Evolutionary conservation across 2,113 vertebrate genomes (phyloP), one percentile per base, ranked within the genome.

Genomic region (Oryctolagus cuniculus): DNA sequence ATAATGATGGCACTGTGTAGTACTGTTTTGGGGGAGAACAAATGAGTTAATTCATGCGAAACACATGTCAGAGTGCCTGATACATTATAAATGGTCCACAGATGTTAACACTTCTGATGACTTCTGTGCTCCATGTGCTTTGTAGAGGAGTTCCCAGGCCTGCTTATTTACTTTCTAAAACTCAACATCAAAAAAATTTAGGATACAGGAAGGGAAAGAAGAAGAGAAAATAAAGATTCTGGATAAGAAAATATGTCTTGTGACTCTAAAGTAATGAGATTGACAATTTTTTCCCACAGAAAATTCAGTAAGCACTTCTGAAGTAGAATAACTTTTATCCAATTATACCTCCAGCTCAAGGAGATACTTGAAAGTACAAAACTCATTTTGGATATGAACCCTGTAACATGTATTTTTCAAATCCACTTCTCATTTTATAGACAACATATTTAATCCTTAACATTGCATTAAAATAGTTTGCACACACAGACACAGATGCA

Each of bases 251-350:
- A 2, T 6, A 7, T 34, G 22, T 74, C 24, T 73, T 73, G 8
- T 63, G 36, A 82, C 55, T 95, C 13, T 44, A 77, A 95, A 81
- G 75, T 78, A 89, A 95, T 92, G 79, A 94, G 44, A 51, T 24
- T 77, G 63, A 85, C 13, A 86, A 22, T 90, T 69, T 96, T 22
- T 70, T 92, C 44, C 36, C 10, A 31, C 9, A 69, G 75, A 58
- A 73, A 92, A 90, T 63, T 89, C 49, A 78, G 63, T 95, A 90
- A 49, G 19, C 10, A 77, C 73, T 24, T 88, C 66, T 17, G 64
- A 88, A 53, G 69, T 78, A 58, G 67, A 94, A 74, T 94, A 90
- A 84, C 81, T 36, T 69, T 15, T 88, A 21, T 55, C 0, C 21
- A 4, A 38, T 44, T 7, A 44, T 44, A 44, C 44, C 44, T 44